Percentiles rank a stretch among this genome's conserved stretches.
phyloP scores from a whole-genome alignment of 2,888 invertebrate species.

The Eupithecia pulchellata region DNA sequence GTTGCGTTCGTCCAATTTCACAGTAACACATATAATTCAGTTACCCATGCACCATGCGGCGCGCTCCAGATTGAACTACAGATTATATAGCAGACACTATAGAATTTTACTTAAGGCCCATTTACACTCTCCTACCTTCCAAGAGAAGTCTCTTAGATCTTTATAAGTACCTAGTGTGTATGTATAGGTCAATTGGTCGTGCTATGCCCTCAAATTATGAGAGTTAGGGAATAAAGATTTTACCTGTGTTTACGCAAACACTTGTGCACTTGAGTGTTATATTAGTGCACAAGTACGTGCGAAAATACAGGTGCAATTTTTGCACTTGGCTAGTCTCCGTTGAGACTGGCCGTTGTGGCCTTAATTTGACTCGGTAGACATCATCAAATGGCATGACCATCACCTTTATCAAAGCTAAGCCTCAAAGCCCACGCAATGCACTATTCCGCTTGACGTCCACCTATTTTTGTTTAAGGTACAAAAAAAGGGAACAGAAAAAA shows the following conservation, averaged over 20 bases:
- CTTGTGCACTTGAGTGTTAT: background rate
- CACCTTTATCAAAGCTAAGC: background rate
- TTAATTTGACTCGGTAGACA: background rate
- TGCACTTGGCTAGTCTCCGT: background rate
- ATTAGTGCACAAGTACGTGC: no score
- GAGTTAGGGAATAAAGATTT: background rate
- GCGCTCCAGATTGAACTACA: conserved; percentile 64
- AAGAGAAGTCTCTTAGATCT: background rate
- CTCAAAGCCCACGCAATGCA: background rate
- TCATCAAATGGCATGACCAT: background rate
- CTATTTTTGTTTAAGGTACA: background rate
- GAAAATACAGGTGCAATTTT: no score
- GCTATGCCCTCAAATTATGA: background rate
- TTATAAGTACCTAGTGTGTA: background rate
- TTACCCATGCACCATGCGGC: conserved; percentile 77
- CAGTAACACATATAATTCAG: conserved; percentile 74
- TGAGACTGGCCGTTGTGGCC: background rate
- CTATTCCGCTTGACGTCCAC: background rate
- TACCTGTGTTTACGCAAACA: background rate
- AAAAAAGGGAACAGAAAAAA: background rate
- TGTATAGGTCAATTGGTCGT: background rate
- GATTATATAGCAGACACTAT: conserved; percentile 27
- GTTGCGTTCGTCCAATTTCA: conserved; percentile 60
- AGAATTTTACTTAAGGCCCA: background rate
- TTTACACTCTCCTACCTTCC: background rate